These are phyloP conservation scores for Nomada flava DNA, from an alignment of 2,888 invertebrate genomes.

Conservation along the genomic window DNA sequence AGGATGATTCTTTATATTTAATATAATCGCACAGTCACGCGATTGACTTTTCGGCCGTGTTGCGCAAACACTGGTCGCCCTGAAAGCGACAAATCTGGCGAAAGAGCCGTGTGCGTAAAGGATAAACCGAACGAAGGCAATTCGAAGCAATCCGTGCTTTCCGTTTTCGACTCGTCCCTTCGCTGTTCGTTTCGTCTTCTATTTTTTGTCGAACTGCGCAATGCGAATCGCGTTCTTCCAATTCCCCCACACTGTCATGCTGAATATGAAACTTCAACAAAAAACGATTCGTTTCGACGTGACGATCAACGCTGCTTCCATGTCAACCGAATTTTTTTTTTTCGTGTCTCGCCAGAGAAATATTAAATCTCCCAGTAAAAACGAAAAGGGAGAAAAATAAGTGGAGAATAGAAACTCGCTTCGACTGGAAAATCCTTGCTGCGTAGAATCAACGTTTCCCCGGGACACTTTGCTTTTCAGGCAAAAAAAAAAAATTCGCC, in stretches of 20 bases:
- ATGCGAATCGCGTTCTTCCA: not conserved
- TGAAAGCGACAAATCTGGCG: slow-evolving; percentile 1
- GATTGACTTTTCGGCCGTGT: not conserved
- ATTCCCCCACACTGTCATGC: not conserved
- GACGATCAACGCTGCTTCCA: not conserved
- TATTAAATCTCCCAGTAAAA: not conserved
- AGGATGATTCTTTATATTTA: no score
- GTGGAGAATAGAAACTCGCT: not conserved
- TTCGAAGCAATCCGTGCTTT: slow-evolving; percentile 12
- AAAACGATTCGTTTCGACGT: not conserved
- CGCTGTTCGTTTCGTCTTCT: not conserved
- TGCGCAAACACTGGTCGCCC: slow-evolving; percentile 5
- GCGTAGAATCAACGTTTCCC: not conserved
- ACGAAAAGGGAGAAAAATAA: not conserved
- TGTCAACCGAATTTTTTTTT: not conserved
- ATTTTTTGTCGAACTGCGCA: not conserved
- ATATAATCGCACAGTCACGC: not conserved
- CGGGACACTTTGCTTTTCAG: not conserved
- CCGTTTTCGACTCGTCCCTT: not conserved
- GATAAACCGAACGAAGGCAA: not conserved
- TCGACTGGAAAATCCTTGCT: no score
- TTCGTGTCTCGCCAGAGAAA: not conserved
- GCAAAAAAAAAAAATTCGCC: no score
- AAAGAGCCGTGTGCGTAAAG: slow-evolving; percentile 1
- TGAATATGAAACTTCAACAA: not conserved